These are phyloP conservation scores for Macaria liturata DNA, from an alignment of 2,888 invertebrate species.

Conservation along the genomic window DNA sequence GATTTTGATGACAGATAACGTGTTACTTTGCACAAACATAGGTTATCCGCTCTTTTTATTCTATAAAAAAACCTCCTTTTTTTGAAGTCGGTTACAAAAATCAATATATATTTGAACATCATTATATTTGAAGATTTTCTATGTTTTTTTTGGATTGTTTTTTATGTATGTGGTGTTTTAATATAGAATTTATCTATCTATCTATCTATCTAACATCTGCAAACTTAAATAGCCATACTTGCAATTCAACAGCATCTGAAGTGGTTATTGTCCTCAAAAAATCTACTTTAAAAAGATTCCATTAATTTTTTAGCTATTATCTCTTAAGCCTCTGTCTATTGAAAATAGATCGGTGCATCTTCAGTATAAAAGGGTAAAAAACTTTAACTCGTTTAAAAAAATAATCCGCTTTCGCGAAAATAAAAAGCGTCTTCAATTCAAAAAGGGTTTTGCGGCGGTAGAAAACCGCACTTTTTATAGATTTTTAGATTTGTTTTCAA, in stretches of 20 bases:
- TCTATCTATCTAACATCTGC: too few relatives aligned
- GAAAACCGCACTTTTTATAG: slow-evolving; percentile 65
- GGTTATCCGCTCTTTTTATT: too few relatives aligned
- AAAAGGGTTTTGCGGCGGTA: slow-evolving; percentile 63
- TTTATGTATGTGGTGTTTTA: too few relatives aligned
- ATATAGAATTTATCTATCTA: too few relatives aligned
- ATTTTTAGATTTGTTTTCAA: slow-evolving; percentile 41
- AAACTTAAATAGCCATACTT: slow-evolving; percentile 4
- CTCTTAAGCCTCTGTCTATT: slow-evolving; percentile 33
- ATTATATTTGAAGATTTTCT: too few relatives aligned
- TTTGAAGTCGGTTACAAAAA: too few relatives aligned
- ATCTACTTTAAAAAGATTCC: slow-evolving; percentile 27
- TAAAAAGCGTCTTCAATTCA: slow-evolving; percentile 47
- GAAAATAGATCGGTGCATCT: slow-evolving; percentile 36
- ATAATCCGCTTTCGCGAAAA: slow-evolving; percentile 75
- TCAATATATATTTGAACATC: too few relatives aligned
- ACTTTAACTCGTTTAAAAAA: slow-evolving; percentile 68
- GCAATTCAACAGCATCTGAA: slow-evolving; percentile 31
- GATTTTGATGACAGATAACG: too few relatives aligned
- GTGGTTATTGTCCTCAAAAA: slow-evolving; percentile 30
- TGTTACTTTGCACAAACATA: too few relatives aligned
- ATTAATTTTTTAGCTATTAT: slow-evolving; percentile 37
- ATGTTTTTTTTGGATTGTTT: too few relatives aligned
- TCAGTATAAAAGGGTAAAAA: slow-evolving; percentile 48
- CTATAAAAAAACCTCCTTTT: too few relatives aligned